phyloP scores from a whole-genome alignment of 37 sponge, comb jelly and placozoan genomes.

The Crambe crambe region DNA sequence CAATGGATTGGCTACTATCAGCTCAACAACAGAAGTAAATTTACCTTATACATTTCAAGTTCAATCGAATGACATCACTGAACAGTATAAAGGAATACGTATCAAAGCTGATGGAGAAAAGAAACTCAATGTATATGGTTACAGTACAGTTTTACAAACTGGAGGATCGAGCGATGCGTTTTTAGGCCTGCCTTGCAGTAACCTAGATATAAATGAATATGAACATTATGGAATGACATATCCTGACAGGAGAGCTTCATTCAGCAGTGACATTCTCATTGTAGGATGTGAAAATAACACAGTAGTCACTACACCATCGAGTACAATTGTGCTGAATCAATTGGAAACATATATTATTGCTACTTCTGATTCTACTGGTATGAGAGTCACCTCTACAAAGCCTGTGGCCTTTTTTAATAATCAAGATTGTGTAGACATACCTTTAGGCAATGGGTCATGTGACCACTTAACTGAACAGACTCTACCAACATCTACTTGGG shows the following conservation, averaged over 20 bases:
- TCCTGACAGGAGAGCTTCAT: too few species aligned
- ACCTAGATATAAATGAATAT: conserved; percentile 9
- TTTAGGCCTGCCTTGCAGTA: conserved; percentile 37
- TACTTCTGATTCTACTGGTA: conserved; percentile 39
- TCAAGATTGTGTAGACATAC: conserved; percentile 23
- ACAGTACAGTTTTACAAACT: conserved; percentile 1
- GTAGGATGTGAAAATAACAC: conserved; percentile 57
- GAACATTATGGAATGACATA: conserved; percentile 38
- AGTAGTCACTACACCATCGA: conserved; percentile 26
- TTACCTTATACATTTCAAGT: conserved; percentile 24
- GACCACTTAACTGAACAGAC: conserved; percentile 55
- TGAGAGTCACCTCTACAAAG: conserved; percentile 17
- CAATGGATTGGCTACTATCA: conserved; percentile 5
- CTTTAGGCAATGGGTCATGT: conserved; percentile 27
- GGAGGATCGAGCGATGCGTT: conserved; percentile 52
- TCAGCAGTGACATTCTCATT: conserved; percentile 5
- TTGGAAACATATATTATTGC: conserved; percentile 9
- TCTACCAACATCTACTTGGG: conserved; percentile 67
- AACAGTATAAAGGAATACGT: conserved; percentile 38
- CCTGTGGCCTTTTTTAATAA: conserved; percentile 38
- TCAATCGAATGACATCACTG: not conserved
- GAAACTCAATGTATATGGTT: conserved; percentile 50
- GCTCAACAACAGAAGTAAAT: not conserved
- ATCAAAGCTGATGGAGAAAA: conserved; percentile 12
- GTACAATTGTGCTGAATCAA: conserved; percentile 1